These are phyloP conservation scores for Polyommatus iphigenia DNA, from an alignment of 2,888 invertebrate genomes.

Conservation along the genomic window DNA sequence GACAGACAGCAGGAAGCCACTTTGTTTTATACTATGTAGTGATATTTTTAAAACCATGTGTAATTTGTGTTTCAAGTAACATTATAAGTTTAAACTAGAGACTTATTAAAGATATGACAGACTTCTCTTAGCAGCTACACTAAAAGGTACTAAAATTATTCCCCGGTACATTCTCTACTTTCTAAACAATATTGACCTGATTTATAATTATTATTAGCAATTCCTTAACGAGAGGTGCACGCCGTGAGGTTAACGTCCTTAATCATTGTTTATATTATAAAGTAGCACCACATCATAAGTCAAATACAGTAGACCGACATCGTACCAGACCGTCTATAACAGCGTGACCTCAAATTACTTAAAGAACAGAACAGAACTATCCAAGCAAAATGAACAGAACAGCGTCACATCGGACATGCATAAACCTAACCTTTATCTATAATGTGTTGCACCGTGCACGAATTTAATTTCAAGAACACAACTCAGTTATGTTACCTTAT, in stretches of 20 bases:
- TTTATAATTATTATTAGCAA: slow-evolving; percentile 27
- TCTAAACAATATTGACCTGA: slow-evolving; percentile 18
- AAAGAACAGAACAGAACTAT: not conserved
- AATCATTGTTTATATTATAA: not conserved
- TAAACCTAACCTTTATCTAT: too few relatives aligned
- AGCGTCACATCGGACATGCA: not conserved
- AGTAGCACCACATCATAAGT: not conserved
- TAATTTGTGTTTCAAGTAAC: not conserved
- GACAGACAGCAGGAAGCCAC: too few relatives aligned
- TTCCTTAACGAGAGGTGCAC: slow-evolving; percentile 25
- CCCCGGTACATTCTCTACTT: slow-evolving; percentile 2
- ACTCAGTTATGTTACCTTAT: too few relatives aligned
- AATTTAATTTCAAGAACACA: too few relatives aligned
- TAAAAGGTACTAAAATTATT: not conserved
- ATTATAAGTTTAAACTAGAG: not conserved
- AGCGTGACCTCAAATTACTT: not conserved
- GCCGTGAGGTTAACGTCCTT: not conserved
- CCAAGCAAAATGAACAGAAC: not conserved
- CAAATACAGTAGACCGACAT: not conserved
- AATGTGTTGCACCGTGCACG: too few relatives aligned
- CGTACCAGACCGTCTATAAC: not conserved
- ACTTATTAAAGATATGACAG: not conserved
- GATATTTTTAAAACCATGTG: not conserved
- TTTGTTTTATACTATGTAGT: not conserved
- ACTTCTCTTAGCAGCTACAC: not conserved